phyloP scores from a whole-genome alignment of 2,888 invertebrate genomes.

The Orthosia gracilis region DNA sequence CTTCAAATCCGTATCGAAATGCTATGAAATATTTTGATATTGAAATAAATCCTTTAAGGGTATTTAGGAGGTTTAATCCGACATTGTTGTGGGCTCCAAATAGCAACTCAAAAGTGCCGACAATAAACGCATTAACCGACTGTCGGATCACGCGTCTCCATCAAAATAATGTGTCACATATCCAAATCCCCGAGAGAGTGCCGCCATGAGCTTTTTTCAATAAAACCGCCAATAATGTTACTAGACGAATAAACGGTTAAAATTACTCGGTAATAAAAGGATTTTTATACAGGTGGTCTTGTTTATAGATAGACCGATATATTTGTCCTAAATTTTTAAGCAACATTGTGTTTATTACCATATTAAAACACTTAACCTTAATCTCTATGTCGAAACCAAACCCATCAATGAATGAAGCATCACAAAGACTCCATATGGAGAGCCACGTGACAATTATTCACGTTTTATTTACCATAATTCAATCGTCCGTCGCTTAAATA shows the following conservation, averaged over 20 bases:
- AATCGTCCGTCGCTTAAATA: slow-evolving; percentile 83
- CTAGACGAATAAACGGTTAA: slow-evolving; percentile 11
- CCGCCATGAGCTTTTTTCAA: slow-evolving; percentile 66
- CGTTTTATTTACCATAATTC: slow-evolving; percentile 85
- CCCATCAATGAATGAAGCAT: slow-evolving; percentile 53
- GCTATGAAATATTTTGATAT: slow-evolving; percentile 15
- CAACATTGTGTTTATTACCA: slow-evolving; percentile 45
- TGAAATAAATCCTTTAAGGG: slow-evolving; percentile 35
- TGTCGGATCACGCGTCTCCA: slow-evolving; percentile 78
- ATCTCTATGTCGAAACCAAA: slow-evolving; percentile 42
- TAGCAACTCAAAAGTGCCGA: slow-evolving; percentile 84
- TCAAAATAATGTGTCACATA: slow-evolving; percentile 75
- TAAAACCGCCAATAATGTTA: slow-evolving; percentile 51
- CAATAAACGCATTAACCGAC: slow-evolving; percentile 83
- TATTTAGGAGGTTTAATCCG: slow-evolving; percentile 73
- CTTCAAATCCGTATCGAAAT: background rate
- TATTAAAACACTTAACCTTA: slow-evolving; percentile 57
- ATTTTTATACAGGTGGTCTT: slow-evolving; percentile 30
- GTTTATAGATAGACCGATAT: slow-evolving; percentile 46
- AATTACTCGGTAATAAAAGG: slow-evolving; percentile 23
- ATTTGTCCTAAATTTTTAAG: slow-evolving; percentile 13
- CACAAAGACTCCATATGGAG: slow-evolving; percentile 56
- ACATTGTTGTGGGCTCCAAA: slow-evolving; percentile 74
- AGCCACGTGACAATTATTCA: slow-evolving; percentile 78
- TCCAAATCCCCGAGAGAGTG: slow-evolving; percentile 72